A percentile compares a stretch with the other conserved stretches of the same genome.
phyloP scores from a whole-genome alignment of 2,888 invertebrate species.

The Eustalomyia histrio region DNA sequence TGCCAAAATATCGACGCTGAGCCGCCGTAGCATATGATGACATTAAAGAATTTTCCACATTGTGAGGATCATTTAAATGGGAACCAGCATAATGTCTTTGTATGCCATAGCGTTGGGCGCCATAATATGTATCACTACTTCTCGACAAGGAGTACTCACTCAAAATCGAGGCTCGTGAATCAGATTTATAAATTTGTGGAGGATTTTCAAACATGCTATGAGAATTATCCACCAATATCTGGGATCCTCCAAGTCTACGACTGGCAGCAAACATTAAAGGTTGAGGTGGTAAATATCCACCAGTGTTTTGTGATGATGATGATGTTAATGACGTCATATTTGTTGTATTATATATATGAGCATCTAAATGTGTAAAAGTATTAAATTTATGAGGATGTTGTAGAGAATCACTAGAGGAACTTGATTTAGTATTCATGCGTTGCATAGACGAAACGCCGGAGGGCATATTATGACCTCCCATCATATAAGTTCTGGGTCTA shows the following conservation, averaged over 20 bases:
- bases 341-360: constrained; percentile 70
- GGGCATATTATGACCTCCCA: constrained; percentile 49
- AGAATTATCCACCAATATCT: constrained; percentile 73
- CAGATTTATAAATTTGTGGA: constrained; percentile 78
- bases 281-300: constrained; percentile 67
- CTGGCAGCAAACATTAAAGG: constrained; percentile 74
- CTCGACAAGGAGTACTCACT: constrained; percentile 77
- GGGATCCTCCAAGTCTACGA: constrained; percentile 76
- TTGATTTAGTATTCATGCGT: constrained; percentile 77
- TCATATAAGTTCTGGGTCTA: constrained; percentile 50
- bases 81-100: constrained; percentile 75
- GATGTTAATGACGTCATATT: constrained; percentile 53
- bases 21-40: constrained; percentile 72
- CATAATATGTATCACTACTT: constrained; percentile 76
- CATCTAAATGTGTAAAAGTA: constrained; percentile 75
- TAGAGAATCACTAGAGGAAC: constrained; percentile 79
- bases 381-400: constrained; percentile 77
- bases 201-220: constrained; percentile 71
- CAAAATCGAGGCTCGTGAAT: constrained; percentile 78
- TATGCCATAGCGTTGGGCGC: constrained; percentile 51
- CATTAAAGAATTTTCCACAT: constrained; percentile 72
- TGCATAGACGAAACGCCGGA: constrained; percentile 65
- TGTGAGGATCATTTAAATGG: constrained; percentile 75
- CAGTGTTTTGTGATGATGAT: constrained; percentile 44
- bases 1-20: constrained; percentile 78